These are phyloP conservation scores for Sinelater perroti DNA, from an alignment of 2,888 invertebrate genomes.

Conservation along the genomic window DNA sequence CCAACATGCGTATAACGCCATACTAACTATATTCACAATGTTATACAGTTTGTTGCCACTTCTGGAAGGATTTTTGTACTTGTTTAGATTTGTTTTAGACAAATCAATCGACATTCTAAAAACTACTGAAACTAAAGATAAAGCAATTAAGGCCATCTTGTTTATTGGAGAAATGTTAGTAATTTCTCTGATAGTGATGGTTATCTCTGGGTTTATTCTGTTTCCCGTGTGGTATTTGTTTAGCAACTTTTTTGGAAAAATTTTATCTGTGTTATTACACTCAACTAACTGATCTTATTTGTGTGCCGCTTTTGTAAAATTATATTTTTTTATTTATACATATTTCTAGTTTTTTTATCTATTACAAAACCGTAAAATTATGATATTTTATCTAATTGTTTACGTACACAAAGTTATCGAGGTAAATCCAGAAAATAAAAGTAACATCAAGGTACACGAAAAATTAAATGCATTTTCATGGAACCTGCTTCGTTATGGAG, in stretches of 20 bases:
- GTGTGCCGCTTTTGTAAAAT: too few species aligned
- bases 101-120: slow-evolving; percentile 56
- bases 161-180: slow-evolving; percentile 53
- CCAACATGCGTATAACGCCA: slow-evolving; percentile 53
- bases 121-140: slow-evolving; percentile 48
- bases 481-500: too few species aligned
- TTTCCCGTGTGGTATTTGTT: slow-evolving; percentile 49
- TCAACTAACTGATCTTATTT: too few species aligned
- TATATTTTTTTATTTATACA: too few species aligned
- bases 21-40: slow-evolving; percentile 52
- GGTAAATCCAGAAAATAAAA: too few species aligned
- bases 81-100: slow-evolving; percentile 55
- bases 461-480: too few species aligned
- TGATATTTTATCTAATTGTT: too few species aligned
- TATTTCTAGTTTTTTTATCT: too few species aligned
- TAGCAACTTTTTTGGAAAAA: slow-evolving; percentile 20
- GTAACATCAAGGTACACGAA: too few species aligned
- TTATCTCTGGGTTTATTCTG: slow-evolving; percentile 55
- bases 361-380: too few species aligned
- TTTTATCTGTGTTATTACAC: too few species aligned
- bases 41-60: slow-evolving; percentile 45
- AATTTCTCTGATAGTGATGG: slow-evolving; percentile 51
- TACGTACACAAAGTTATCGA: too few species aligned
- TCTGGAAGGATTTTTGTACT: slow-evolving; percentile 50
- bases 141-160: slow-evolving; percentile 49